Conservation (phyloP, 2,113 vertebrate genomes). For the Myodes glareolus region DNA sequence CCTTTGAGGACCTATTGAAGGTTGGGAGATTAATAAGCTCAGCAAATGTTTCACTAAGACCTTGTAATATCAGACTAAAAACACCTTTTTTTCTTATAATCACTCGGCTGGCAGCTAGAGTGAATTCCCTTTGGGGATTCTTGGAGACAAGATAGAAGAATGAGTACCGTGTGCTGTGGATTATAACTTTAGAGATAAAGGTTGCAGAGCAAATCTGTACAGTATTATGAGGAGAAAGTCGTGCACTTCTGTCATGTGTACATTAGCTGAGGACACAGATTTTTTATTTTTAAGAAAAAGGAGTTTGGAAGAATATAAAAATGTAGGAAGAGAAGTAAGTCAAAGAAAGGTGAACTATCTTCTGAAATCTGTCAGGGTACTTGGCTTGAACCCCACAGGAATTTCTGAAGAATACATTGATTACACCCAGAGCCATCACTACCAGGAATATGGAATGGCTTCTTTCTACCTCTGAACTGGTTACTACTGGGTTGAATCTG, state of each 20-base stretch:
- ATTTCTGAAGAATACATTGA: neutral
- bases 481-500: neutral
- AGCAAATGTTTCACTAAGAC: neutral
- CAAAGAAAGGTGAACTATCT: neutral
- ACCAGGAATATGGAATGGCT: too few species aligned
- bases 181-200: neutral
- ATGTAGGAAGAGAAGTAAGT: neutral
- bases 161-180: neutral
- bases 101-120: neutral
- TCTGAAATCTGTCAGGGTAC: neutral
- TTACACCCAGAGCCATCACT: neutral
- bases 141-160: neutral
- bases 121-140: neutral
- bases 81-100: neutral
- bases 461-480: neutral
- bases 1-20: neutral
- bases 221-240: neutral
- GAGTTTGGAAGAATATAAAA: neutral
- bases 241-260: neutral
- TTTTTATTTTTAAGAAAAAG: neutral
- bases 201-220: neutral
- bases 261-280: neutral
- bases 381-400: neutral
- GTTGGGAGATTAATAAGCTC: neutral
- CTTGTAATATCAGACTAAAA: neutral